Evolutionary conservation across 1,140 invertebrate species (phyloP), one percentile per base, ranked within the genome.

Genomic region (Laodelphax striatellus): DNA sequence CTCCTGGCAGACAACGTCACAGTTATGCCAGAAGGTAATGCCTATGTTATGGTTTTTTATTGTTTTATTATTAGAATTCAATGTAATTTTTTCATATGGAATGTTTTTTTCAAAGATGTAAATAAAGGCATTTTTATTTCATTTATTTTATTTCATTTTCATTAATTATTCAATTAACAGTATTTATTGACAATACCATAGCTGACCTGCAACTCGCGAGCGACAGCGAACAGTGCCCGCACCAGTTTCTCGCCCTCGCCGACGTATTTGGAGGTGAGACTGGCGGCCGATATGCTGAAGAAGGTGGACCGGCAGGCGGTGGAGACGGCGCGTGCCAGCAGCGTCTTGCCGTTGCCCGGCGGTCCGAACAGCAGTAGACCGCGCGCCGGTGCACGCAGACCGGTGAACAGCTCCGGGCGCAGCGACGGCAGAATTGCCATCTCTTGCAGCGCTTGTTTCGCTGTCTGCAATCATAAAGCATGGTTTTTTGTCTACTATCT

Each of bases 181-280:
- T n/a, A n/a, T n/a, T n/a, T n/a, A n/a, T n/a, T n/a, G n/a, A n/a
- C n/a, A n/a, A n/a, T 28, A 28, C 24, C 6, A 6, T 28, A 28
- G 6, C 24, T 28, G 68, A 82, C 79, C 75, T 93, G 92, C 44
- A 95, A 74, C 72, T 94, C 90, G 50, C 94, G 79, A 0, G 96
- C 95, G 41, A 97, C 91, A 42, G 90, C 86, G 77, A 99, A 99
- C 16, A 99, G 75, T 0, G 94, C 93, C 62, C 94, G 76, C 14
- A 99, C 95, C 73, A 98, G 82, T 77, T 98, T 98, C 74, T 99
- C 96, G 3, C 95, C 94, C 72, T 99, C 96, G 8, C 96, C 96
- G 2, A 98, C 92, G 76, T 94, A 92, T 67, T 98, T 99, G 55
- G 94, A 97, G n/a, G 94, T 98, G n/a, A 98, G 75, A 60, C 91